Evolutionary conservation across 2,797 vertebrate species (phyloP).

Genomic region (Arrhamphus sclerolepis): DNA sequence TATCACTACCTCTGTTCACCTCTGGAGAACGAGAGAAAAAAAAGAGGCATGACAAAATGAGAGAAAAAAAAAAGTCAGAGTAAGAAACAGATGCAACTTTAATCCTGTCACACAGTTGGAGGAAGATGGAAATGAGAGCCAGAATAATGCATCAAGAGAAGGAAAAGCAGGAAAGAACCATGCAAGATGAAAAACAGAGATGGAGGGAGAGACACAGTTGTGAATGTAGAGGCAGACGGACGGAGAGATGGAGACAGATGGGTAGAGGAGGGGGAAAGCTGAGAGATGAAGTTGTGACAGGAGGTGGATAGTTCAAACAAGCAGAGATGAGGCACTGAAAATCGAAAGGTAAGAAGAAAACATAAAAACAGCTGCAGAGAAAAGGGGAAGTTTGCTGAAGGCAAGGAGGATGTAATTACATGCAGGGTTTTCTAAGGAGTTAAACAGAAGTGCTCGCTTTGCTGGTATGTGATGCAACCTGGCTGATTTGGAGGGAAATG

Average conservation of each 20-base stretch:
- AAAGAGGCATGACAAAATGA: conserved; percentile 19
- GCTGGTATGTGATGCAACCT: neutral
- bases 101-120: conserved; percentile 35
- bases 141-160: conserved; percentile 12
- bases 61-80: conserved; percentile 15
- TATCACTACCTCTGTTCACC: conserved; percentile 39
- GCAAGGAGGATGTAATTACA: neutral
- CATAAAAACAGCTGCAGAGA: conserved; percentile 13
- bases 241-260: conserved; percentile 47
- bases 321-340: conserved; percentile 23
- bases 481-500: conserved; percentile 26
- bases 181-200: conserved; percentile 27
- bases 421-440: conserved; percentile 11
- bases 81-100: conserved; percentile 29
- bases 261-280: conserved; percentile 9
- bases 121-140: conserved; percentile 3
- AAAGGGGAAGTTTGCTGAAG: conserved; percentile 15
- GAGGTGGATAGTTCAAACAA: conserved; percentile 26
- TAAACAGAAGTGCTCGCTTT: conserved; percentile 1
- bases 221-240: conserved; percentile 32
- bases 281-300: conserved; percentile 5
- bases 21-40: conserved; percentile 26
- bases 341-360: conserved; percentile 4
- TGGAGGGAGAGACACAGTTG: conserved; percentile 61
- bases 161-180: conserved; percentile 14